phyloP scores from a whole-genome alignment of 2,113 vertebrate genomes.

The Psittacus erithacus region DNA sequence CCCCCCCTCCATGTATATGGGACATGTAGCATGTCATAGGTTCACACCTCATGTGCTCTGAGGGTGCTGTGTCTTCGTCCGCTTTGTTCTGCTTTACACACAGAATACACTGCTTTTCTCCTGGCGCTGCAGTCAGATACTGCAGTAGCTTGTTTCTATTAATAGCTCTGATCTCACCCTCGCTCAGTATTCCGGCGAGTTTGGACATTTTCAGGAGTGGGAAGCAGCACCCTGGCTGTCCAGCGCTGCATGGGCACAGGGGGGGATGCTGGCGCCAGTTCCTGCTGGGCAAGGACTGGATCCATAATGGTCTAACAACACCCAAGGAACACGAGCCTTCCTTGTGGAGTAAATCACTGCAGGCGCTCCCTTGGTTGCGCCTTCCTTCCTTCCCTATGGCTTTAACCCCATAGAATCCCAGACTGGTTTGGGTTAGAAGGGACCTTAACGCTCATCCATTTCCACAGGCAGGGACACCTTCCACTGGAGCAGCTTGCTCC shows the following conservation, averaged over 20 bases:
- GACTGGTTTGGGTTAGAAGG: background rate
- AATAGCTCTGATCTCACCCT: constrained; percentile 36
- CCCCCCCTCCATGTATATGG: background rate
- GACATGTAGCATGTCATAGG: fast-evolving
- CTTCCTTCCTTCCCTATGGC: background rate
- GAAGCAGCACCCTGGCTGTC: background rate
- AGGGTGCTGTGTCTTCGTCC: background rate
- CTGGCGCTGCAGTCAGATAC: constrained; percentile 41
- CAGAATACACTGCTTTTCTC: background rate
- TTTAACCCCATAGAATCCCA: background rate
- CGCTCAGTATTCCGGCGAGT: background rate
- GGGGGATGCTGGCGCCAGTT: background rate
- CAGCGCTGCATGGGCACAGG: background rate
- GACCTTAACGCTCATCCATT: background rate
- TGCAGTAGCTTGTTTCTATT: constrained; percentile 46
- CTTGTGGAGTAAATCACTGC: background rate
- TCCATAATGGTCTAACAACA: background rate
- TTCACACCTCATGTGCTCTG: fast-evolving
- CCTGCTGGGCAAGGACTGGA: fast-evolving
- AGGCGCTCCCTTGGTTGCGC: fast-evolving
- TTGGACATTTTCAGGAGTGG: constrained; percentile 17
- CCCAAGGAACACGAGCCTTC: background rate
- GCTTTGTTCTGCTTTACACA: background rate
- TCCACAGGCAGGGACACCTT: background rate
- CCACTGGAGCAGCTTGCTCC: background rate